A percentile compares a stretch with the other conserved stretches of the same genome.
Evolutionary conservation across 1,140 invertebrate genomes (phyloP).

Genomic region (Eupeodes corollae): DNA sequence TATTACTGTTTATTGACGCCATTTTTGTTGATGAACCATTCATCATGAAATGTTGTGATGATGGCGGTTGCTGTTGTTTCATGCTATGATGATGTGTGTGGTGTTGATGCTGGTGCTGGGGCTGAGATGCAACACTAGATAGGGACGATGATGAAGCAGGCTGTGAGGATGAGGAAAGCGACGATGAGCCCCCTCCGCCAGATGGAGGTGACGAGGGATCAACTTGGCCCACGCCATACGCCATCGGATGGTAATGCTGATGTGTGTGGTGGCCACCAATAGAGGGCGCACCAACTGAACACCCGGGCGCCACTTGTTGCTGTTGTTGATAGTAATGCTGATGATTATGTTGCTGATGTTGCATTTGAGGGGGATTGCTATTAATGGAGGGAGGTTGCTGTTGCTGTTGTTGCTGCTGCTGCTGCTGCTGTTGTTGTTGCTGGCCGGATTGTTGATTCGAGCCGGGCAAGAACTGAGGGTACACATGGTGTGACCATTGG

Average conservation of each 20-base stretch:
- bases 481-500: constrained; percentile 85
- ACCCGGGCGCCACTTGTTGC: constrained; percentile 5
- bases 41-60: constrained; percentile 8
- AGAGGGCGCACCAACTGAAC: no score
- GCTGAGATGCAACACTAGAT: constrained; percentile 29
- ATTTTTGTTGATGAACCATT: constrained; percentile 5
- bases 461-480: constrained; percentile 80
- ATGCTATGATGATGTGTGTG: constrained; percentile 3
- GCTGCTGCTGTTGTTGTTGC: constrained; percentile 49
- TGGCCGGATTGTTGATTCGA: constrained; percentile 57
- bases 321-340: constrained; percentile 16
- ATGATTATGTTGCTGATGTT: constrained; percentile 23
- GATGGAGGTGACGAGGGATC: constrained; percentile 22
- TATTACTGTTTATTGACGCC: constrained; percentile 4
- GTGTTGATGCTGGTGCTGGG: constrained; percentile 19
- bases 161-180: constrained; percentile 31
- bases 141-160: constrained; percentile 31
- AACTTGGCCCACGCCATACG: constrained; percentile 10
- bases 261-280: constrained; percentile 14
- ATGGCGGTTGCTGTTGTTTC: constrained; percentile 4
- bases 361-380: constrained; percentile 13
- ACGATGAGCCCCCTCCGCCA: constrained; percentile 13
- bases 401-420: constrained; percentile 32
- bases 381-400: constrained; percentile 5
- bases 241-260: constrained; percentile 14